Conservation (phyloP, 2,888 invertebrate species). For the Drosophila bunnanda region DNA sequence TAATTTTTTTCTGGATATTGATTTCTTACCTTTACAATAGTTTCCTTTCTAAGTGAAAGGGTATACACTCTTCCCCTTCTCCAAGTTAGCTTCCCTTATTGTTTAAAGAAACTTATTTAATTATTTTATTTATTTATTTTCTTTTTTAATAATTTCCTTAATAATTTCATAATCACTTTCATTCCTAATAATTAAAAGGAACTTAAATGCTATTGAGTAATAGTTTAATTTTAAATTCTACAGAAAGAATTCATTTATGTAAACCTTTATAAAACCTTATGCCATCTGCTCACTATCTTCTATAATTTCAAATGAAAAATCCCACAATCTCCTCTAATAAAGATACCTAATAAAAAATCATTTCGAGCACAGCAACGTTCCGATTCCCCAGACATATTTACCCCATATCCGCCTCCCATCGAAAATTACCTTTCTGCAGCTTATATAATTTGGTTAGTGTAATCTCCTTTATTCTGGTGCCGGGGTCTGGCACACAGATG, state of each 20-base stretch:
- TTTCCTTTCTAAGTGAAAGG: too few relatives aligned
- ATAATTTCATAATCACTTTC: not conserved
- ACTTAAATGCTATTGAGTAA: too few relatives aligned
- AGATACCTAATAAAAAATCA: not conserved
- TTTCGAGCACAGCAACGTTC: not conserved
- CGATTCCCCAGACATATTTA: constrained; percentile 13
- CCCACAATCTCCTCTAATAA: not conserved
- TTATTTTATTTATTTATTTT: too few relatives aligned
- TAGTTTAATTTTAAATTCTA: too few relatives aligned
- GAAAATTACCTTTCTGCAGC: constrained; percentile 39
- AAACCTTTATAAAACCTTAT: not conserved
- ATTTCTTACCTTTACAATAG: too few relatives aligned
- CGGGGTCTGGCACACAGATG: constrained; percentile 19
- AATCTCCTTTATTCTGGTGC: constrained; percentile 27
- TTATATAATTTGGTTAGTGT: constrained; percentile 46
- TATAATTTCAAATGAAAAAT: too few relatives aligned
- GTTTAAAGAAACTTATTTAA: too few relatives aligned
- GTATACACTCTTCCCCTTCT: too few relatives aligned
- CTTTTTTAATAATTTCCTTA: not conserved
- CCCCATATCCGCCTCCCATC: constrained; percentile 14
- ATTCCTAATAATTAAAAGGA: not conserved
- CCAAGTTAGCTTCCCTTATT: too few relatives aligned
- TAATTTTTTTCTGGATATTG: too few relatives aligned
- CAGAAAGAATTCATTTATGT: not conserved
- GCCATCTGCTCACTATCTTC: not conserved